Evolutionary conservation across 1,140 invertebrate species (phyloP).

Genomic region (Listronotus oregonensis): DNA sequence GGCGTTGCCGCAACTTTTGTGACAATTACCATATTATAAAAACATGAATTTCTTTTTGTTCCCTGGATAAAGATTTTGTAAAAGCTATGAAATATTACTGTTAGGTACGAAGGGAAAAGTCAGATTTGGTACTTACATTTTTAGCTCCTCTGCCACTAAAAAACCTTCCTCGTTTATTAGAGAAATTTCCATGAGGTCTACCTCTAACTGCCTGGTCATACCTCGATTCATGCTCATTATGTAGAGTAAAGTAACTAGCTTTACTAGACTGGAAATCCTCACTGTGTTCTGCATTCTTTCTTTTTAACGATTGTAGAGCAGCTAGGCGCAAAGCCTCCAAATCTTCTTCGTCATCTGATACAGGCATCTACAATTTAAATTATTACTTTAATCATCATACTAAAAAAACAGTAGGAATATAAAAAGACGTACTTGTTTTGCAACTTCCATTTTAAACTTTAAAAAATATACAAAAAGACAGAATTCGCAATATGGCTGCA

Average conservation of each 20-base stretch:
- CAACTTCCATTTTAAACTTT: too few relatives aligned
- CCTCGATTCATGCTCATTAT: not conserved
- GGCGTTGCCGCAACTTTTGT: too few relatives aligned
- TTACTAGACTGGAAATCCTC: conserved; percentile 4
- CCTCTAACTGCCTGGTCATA: conserved; percentile 2
- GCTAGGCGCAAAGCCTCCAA: conserved; percentile 52
- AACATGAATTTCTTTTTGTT: too few relatives aligned
- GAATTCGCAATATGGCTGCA: too few relatives aligned
- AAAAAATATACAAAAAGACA: too few relatives aligned
- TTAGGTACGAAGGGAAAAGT: conserved; percentile 12
- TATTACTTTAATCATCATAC: too few relatives aligned
- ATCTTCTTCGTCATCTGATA: conserved; percentile 54
- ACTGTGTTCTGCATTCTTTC: conserved; percentile 17
- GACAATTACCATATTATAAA: too few relatives aligned
- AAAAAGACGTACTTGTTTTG: too few relatives aligned
- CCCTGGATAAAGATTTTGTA: too few relatives aligned
- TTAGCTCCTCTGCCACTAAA: conserved; percentile 37
- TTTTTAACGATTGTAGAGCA: conserved; percentile 51
- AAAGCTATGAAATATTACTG: not conserved
- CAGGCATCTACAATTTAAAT: conserved; percentile 24
- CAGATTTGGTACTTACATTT: conserved; percentile 45
- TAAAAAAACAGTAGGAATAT: too few relatives aligned
- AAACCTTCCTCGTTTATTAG: conserved; percentile 38
- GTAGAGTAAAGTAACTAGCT: not conserved
- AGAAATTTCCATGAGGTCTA: conserved; percentile 2